Evolutionary conservation across 2,113 vertebrate genomes (phyloP).

Genomic region (Neodontobutis hainanensis): DNA sequence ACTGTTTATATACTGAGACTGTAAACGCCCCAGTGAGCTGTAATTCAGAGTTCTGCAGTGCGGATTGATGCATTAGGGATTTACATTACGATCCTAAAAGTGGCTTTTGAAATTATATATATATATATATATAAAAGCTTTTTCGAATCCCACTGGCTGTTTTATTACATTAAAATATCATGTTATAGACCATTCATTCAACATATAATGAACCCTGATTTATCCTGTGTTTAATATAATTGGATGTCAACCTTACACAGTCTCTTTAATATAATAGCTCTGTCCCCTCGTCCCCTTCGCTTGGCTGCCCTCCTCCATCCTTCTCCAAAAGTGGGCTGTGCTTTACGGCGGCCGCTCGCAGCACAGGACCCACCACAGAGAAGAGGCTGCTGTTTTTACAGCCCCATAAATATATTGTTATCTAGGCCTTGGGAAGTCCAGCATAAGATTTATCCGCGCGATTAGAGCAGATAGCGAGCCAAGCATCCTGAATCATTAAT

Average conservation of each 20-base stretch:
- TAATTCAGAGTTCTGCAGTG: too few species aligned
- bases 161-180: background rate
- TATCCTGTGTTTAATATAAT: constrained; percentile 53
- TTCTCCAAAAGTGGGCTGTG: constrained; percentile 29
- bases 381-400: constrained; percentile 68
- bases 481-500: constrained; percentile 80
- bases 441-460: constrained; percentile 76
- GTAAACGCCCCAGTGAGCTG: too few species aligned
- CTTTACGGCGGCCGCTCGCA: constrained; percentile 61
- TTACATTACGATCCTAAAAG: too few species aligned
- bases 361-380: constrained; percentile 59
- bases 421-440: constrained; percentile 67
- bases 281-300: constrained; percentile 34
- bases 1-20: too few species aligned
- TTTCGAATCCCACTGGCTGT: too few species aligned
- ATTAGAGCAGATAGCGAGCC: constrained; percentile 72
- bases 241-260: constrained; percentile 42
- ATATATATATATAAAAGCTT: too few species aligned
- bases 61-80: too few species aligned
- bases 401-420: constrained; percentile 83
- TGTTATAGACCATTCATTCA: constrained; percentile 15
- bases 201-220: background rate
- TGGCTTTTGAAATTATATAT: too few species aligned
- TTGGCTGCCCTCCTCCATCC: constrained; percentile 7
- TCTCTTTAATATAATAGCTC: constrained; percentile 60